These are phyloP conservation scores for Gambusia yucatana DNA, from an alignment of 2,797 vertebrate genomes.

Conservation along the genomic window DNA sequence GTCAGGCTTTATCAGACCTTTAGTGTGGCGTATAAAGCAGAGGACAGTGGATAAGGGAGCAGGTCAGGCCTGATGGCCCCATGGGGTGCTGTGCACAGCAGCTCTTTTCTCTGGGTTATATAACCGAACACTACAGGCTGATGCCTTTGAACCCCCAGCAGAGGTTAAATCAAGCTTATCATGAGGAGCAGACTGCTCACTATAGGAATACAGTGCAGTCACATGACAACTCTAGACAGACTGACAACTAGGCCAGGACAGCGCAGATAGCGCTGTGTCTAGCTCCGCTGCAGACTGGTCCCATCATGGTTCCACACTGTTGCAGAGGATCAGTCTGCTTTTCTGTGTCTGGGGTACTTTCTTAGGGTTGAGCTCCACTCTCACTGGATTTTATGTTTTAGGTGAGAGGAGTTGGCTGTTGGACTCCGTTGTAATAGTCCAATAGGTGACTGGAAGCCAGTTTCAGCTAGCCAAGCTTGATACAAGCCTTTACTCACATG, in stretches of 20 bases:
- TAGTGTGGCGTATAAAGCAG: not conserved
- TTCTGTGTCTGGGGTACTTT: not conserved
- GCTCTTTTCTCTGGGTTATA: conserved; percentile 55
- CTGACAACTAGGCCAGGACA: conserved; percentile 52
- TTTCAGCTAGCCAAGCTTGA: not conserved
- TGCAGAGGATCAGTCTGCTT: not conserved
- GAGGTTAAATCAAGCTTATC: conserved; percentile 65
- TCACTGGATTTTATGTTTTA: not conserved
- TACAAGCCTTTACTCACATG: not conserved
- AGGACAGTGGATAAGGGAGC: conserved; percentile 19
- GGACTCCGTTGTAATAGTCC: not conserved
- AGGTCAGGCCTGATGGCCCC: conserved; percentile 31
- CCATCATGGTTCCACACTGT: not conserved
- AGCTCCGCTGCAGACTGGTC: conserved; percentile 40
- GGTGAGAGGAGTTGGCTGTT: not conserved
- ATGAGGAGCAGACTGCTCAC: conserved; percentile 36
- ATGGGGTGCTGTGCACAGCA: conserved; percentile 17
- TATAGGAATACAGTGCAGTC: conserved; percentile 40
- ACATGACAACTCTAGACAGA: conserved; percentile 41
- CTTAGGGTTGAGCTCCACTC: not conserved
- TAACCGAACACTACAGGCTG: conserved; percentile 51
- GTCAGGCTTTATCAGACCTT: not conserved
- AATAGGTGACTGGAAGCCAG: not conserved
- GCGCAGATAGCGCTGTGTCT: conserved; percentile 17
- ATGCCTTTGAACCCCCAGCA: conserved; percentile 57